These are phyloP conservation scores for Lasioglossum vierecki DNA, from an alignment of 2,888 invertebrate species.

Conservation along the genomic window DNA sequence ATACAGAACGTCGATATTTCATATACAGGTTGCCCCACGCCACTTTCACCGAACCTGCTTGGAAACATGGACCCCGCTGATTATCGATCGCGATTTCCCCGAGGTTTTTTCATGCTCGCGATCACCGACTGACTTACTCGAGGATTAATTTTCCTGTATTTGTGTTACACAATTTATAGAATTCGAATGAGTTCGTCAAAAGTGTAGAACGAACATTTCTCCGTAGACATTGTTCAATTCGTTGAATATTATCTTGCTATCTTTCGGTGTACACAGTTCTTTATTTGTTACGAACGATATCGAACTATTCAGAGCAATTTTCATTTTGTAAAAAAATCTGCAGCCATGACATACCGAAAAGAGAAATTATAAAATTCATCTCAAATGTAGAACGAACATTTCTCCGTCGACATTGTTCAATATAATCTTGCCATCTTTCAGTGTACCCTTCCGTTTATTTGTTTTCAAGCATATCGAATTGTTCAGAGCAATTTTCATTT, in stretches of 20 bases:
- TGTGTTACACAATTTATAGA: not conserved
- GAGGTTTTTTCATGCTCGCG: not conserved
- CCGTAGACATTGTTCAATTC: not conserved
- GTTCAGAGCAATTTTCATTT: no score
- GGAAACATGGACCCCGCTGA: not conserved
- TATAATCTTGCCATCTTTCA: not conserved
- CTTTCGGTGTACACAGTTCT: not conserved
- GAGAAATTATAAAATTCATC: not conserved
- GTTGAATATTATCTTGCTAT: not conserved
- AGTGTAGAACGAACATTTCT: not conserved
- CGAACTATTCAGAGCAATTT: not conserved
- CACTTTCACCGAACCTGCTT: slow-evolving; percentile 54
- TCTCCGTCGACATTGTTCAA: not conserved
- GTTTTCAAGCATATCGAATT: not conserved
- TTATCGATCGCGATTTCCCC: slow-evolving; percentile 33
- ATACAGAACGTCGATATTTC: slow-evolving; percentile 52
- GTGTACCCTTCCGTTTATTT: not conserved
- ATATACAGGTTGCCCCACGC: slow-evolving; percentile 33
- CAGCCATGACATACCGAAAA: no score
- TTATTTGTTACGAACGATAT: not conserved
- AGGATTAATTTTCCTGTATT: slow-evolving; percentile 2
- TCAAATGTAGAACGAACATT: not conserved
- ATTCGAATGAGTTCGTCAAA: not conserved
- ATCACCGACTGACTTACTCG: not conserved
- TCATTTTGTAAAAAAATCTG: no score